A percentile compares a stretch with the other conserved stretches of the same genome.
phyloP scores from a whole-genome alignment of 2,888 invertebrate species.

The Therioaphis trifolii region DNA sequence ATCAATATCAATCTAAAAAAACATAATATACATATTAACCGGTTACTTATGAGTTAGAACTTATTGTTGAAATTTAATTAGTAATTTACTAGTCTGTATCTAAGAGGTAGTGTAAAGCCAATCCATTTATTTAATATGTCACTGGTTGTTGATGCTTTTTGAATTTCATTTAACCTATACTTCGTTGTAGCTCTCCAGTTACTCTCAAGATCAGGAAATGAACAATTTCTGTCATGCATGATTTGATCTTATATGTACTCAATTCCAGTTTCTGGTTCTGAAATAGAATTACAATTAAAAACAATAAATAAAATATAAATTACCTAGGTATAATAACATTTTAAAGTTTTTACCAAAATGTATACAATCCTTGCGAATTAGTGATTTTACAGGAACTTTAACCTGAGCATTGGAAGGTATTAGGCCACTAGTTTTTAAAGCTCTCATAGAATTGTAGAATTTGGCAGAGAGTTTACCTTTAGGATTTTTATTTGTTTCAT shows the following conservation, averaged over 20 bases:
- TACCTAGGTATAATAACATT: neutral
- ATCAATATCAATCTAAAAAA: conserved; percentile 8
- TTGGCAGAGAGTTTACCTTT: neutral
- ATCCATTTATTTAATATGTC: neutral
- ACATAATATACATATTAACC: neutral
- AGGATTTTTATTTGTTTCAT: neutral
- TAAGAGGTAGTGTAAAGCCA: neutral
- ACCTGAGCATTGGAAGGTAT: neutral
- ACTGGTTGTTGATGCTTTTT: neutral
- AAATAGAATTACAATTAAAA: neutral
- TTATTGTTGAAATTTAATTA: too few relatives aligned
- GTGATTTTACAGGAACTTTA: conserved; percentile 1
- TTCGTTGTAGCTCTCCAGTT: conserved; percentile 8
- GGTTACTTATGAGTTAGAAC: neutral
- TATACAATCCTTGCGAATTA: neutral
- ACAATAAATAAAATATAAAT: too few relatives aligned
- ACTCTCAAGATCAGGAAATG: neutral
- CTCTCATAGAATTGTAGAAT: conserved; percentile 8
- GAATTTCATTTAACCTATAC: conserved; percentile 3
- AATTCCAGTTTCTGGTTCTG: neutral
- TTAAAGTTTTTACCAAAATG: neutral
- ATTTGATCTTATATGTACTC: conserved; percentile 2
- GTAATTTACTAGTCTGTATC: conserved; percentile 27
- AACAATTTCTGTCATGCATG: conserved; percentile 9
- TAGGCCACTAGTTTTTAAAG: neutral